Evolutionary conservation across 2,797 vertebrate species (phyloP), one percentile per base, ranked within the genome.

Genomic region (Macrochelys suwanniensis): DNA sequence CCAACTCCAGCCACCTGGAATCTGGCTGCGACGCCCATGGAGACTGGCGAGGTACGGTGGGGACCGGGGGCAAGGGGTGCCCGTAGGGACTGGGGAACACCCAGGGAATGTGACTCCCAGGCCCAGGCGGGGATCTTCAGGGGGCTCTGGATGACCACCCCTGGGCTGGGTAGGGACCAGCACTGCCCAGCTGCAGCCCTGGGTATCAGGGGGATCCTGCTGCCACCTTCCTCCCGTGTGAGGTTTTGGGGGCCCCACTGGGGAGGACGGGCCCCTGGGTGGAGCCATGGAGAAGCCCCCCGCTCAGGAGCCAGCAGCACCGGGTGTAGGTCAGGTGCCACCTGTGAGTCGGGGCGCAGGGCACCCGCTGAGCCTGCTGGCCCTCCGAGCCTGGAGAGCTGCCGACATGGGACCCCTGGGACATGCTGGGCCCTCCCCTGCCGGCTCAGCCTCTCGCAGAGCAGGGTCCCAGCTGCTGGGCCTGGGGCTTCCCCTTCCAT

Each of bases 1-100:
- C n/a, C 2, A 8, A 25, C 26, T 5, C 82, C 51, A 87, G 89
- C 25, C 80, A 89, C 74, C 54, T 47, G 84, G 91, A 95, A 16
- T 87, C 92, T 88, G 81, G 94, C 87, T 94, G 19, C 84, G 87
- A 89, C 1, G 61, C 82, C 33, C 11, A 80, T 3, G 87, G 88
- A 47, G 85, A 93, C n/a, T 17, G 95, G 86, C 45, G 42, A 0
- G 97, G 98, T 97, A 83, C 96, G 95, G 65, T 37, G 65, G 19
- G 65, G 16, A 59, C 26, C 28, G 12, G 28, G 25, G 59, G 31
- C 31, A 7, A 28, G 59, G 31, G 31, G 11, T 59, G 59, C 59
- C 59, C 26, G 6, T 2, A 61, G 59, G 59, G 59, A 7, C 28
- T 31, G 59, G 59, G 57, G 11, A 15, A 13, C 33, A 11, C 33